Evolutionary conservation across 2,113 vertebrate species (phyloP).

Genomic region (Castor canadensis): DNA sequence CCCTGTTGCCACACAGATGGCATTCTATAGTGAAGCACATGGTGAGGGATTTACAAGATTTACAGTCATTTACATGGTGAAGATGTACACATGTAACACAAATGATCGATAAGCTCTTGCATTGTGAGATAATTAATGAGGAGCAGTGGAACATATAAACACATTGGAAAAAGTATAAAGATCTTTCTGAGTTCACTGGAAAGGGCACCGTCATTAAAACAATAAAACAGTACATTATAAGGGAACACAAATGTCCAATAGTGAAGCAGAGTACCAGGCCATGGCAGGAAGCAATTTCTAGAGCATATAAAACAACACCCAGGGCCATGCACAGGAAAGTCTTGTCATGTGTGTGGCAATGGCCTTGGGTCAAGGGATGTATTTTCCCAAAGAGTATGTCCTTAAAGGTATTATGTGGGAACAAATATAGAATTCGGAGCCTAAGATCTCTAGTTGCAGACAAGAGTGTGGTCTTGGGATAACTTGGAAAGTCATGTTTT

Average conservation of each 20-base stretch:
- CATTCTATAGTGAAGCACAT: too few relatives aligned
- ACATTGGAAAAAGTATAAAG: too few relatives aligned
- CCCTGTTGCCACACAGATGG: not conserved
- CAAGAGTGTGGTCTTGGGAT: not conserved
- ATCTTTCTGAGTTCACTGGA: too few relatives aligned
- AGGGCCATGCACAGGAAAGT: too few relatives aligned
- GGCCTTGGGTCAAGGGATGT: not conserved
- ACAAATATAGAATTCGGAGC: not conserved
- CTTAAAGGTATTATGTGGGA: not conserved
- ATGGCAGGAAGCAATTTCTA: not conserved
- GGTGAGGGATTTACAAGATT: not conserved
- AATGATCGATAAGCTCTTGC: not conserved
- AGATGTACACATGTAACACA: not conserved
- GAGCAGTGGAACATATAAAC: too few relatives aligned
- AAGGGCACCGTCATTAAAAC: not conserved
- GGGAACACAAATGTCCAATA: too few relatives aligned
- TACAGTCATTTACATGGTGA: not conserved
- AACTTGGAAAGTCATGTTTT: not conserved
- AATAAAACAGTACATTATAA: too few relatives aligned
- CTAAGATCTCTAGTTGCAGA: not conserved
- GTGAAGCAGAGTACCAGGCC: not conserved
- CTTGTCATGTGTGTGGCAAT: not conserved
- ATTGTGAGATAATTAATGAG: not conserved
- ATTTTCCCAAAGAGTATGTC: not conserved
- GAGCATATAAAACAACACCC: accelerated